Evolutionary conservation across 2,113 vertebrate genomes (phyloP).

Genomic region (Chloroceryle aenea): DNA sequence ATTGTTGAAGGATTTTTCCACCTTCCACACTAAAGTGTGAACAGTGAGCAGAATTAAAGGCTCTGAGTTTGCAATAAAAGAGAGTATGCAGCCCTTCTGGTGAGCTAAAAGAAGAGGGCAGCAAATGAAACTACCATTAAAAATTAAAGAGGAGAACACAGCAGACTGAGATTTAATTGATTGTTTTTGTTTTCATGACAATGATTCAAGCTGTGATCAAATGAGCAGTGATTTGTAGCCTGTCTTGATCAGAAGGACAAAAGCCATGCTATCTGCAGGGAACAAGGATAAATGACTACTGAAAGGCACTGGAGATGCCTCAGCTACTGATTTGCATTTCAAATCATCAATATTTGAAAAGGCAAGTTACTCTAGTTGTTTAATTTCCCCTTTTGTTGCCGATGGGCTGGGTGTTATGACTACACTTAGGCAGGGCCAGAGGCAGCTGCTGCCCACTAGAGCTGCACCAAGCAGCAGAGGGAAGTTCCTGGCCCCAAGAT

Average conservation of each 20-base stretch:
- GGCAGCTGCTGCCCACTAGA: not conserved
- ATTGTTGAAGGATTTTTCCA: not conserved
- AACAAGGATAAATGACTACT: not conserved
- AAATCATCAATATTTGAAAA: not conserved
- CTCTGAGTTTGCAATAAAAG: not conserved
- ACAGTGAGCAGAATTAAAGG: fast-evolving
- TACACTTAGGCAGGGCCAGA: fast-evolving
- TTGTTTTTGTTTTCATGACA: slow-evolving; percentile 6
- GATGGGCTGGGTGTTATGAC: fast-evolving
- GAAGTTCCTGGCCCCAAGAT: fast-evolving
- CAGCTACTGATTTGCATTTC: not conserved
- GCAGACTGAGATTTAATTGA: not conserved
- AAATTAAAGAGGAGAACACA: not conserved
- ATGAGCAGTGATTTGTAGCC: not conserved
- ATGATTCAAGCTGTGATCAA: not conserved
- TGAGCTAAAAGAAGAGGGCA: not conserved
- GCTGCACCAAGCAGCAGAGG: not conserved
- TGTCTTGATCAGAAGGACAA: not conserved
- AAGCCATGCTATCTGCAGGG: fast-evolving
- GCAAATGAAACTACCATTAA: not conserved
- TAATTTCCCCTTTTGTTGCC: not conserved
- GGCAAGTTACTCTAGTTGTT: not conserved
- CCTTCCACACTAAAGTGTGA: not conserved
- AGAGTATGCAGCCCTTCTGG: not conserved
- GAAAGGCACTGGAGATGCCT: fast-evolving